A percentile compares a stretch with the other conserved stretches of the same genome.
phyloP scores from a whole-genome alignment of 1,140 invertebrate genomes.

The Octopus sinensis region DNA sequence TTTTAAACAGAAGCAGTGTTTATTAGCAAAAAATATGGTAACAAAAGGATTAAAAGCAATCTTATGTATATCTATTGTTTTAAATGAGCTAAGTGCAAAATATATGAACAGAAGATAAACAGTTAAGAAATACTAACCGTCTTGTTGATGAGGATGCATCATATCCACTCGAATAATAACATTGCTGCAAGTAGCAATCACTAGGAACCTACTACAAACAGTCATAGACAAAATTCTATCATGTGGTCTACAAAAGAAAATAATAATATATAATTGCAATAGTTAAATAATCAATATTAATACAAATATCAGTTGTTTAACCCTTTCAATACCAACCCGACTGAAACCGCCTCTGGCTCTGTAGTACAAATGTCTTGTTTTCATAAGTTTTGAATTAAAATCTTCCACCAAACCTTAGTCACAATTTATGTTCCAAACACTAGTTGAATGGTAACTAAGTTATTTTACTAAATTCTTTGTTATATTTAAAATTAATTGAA shows the following conservation, averaged over 20 bases:
- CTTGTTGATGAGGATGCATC: slow-evolving; percentile 71
- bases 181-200: slow-evolving; percentile 80
- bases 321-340: too few relatives aligned
- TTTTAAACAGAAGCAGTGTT: not conserved
- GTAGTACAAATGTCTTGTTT: too few relatives aligned
- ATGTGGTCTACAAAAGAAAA: slow-evolving; percentile 73
- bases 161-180: slow-evolving; percentile 78
- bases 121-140: slow-evolving; percentile 63
- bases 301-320: not conserved
- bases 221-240: slow-evolving; percentile 75
- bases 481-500: too few relatives aligned
- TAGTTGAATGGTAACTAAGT: too few relatives aligned
- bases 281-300: slow-evolving; percentile 59
- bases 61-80: not conserved
- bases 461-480: too few relatives aligned
- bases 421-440: too few relatives aligned
- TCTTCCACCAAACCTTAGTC: too few relatives aligned
- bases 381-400: too few relatives aligned
- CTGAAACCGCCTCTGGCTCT: too few relatives aligned
- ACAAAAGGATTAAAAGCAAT: not conserved
- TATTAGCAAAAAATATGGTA: not conserved
- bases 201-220: slow-evolving; percentile 77
- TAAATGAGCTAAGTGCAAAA: not conserved
- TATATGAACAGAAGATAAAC: not conserved
- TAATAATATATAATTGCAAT: slow-evolving; percentile 59